Percentiles rank a stretch among this genome's conserved stretches.
These are phyloP conservation scores for Hephaestus fuliginosus DNA, from an alignment of 2,797 vertebrate genomes.

Conservation along the genomic window DNA sequence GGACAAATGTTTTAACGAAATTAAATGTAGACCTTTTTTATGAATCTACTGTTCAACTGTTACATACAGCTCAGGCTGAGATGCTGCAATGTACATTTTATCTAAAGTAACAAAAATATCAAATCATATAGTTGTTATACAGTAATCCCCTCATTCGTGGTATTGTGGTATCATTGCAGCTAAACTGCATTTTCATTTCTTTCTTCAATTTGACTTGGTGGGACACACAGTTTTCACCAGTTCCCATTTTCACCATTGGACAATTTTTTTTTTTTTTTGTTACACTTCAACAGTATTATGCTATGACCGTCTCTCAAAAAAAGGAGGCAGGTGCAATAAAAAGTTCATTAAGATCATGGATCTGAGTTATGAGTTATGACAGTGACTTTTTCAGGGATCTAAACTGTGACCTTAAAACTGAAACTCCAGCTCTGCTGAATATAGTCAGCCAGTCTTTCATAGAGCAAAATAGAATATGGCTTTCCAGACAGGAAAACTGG, in stretches of 20 bases:
- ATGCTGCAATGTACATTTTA: neutral
- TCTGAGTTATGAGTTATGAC: neutral
- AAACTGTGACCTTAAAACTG: neutral
- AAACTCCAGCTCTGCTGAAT: neutral
- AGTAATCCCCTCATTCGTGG: neutral
- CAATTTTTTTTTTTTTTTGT: too few relatives aligned
- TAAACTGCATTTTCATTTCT: too few relatives aligned
- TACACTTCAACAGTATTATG: too few relatives aligned
- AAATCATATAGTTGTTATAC: neutral
- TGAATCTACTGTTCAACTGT: constrained; percentile 8
- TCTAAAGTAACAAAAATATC: neutral
- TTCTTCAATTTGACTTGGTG: too few relatives aligned
- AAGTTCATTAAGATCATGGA: neutral
- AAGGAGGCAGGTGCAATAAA: too few relatives aligned
- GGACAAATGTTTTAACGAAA: constrained; percentile 18
- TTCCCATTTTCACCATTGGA: too few relatives aligned
- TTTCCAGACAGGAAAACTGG: constrained; percentile 27
- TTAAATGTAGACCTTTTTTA: neutral
- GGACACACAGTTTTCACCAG: too few relatives aligned
- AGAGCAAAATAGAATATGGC: neutral
- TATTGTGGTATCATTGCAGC: too few relatives aligned
- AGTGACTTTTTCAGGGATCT: constrained; percentile 9
- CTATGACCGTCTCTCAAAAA: too few relatives aligned
- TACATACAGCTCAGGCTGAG: neutral
- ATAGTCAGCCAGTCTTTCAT: neutral